Percentiles rank a stretch among this genome's conserved stretches.
Conservation (phyloP, 2,113 vertebrate genomes). For the Mus spicilegus region DNA sequence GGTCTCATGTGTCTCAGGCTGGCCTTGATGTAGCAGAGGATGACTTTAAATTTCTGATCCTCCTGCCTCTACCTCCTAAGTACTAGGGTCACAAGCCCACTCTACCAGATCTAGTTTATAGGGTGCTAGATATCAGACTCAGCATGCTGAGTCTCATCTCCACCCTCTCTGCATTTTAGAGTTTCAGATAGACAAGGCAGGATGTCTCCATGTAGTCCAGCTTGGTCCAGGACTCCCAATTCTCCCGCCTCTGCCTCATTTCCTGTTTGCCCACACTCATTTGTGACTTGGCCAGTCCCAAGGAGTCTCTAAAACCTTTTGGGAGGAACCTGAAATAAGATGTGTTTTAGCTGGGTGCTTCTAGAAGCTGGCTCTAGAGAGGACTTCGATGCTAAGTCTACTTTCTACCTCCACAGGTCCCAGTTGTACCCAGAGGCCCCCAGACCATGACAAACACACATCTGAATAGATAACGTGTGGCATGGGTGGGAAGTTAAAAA, state of each 20-base stretch:
- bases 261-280: neutral
- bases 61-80: neutral
- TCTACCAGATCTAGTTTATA: no score
- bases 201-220: neutral
- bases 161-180: neutral
- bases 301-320: neutral
- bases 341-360: neutral
- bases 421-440: neutral
- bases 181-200: neutral
- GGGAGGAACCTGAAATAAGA: neutral
- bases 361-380: neutral
- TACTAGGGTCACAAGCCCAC: neutral
- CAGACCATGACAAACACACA: neutral
- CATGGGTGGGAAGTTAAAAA: constrained; percentile 56
- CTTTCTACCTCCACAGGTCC: constrained; percentile 28
- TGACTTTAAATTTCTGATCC: neutral
- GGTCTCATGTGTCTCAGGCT: neutral
- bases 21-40: neutral
- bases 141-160: neutral
- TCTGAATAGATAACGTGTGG: neutral
- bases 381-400: constrained; percentile 19
- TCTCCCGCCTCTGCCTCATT: neutral
- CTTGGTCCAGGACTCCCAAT: neutral
- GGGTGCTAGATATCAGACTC: neutral
- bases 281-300: neutral